Conservation (phyloP, 2,797 vertebrate genomes). For the Nasua narica region DNA sequence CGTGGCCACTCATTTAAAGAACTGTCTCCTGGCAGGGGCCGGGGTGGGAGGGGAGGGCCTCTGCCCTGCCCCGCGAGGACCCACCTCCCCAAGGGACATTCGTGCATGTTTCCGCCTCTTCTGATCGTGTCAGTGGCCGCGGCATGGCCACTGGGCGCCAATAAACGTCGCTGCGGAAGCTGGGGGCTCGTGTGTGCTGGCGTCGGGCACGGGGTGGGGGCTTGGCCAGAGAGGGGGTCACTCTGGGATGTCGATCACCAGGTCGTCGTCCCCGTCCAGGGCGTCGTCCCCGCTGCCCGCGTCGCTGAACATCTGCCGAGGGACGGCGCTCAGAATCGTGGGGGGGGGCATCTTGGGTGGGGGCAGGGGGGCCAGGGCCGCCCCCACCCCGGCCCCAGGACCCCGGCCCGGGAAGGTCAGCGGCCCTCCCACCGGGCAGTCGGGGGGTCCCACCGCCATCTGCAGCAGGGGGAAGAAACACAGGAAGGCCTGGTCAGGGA, state of each 20-base stretch:
- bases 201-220: neutral
- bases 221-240: neutral
- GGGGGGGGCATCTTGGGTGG: constrained; percentile 78
- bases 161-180: constrained; percentile 72
- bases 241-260: constrained; percentile 94
- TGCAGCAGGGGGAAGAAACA: constrained; percentile 68
- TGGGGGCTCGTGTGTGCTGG: neutral
- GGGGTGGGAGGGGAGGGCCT: constrained; percentile 6
- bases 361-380: constrained; percentile 72
- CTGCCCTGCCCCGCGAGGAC: constrained; percentile 3
- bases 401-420: constrained; percentile 75
- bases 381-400: constrained; percentile 72
- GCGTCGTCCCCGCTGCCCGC: constrained; percentile 88
- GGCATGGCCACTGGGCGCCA: constrained; percentile 71
- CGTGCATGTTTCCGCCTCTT: constrained; percentile 75
- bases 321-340: constrained; percentile 91
- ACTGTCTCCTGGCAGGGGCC: constrained; percentile 11
- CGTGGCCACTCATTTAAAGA: constrained; percentile 31
- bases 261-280: constrained; percentile 89
- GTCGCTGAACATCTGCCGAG: constrained; percentile 94
- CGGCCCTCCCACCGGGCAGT: constrained; percentile 74
- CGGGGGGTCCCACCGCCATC: constrained; percentile 75
- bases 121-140: constrained; percentile 70
- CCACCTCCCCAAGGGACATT: constrained; percentile 29
- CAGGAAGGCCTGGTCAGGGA: constrained; percentile 42